Percentiles rank a stretch among this genome's conserved stretches.
These are phyloP conservation scores for Heterotis niloticus DNA, from an alignment of 2,113 vertebrate genomes.

Conservation along the genomic window DNA sequence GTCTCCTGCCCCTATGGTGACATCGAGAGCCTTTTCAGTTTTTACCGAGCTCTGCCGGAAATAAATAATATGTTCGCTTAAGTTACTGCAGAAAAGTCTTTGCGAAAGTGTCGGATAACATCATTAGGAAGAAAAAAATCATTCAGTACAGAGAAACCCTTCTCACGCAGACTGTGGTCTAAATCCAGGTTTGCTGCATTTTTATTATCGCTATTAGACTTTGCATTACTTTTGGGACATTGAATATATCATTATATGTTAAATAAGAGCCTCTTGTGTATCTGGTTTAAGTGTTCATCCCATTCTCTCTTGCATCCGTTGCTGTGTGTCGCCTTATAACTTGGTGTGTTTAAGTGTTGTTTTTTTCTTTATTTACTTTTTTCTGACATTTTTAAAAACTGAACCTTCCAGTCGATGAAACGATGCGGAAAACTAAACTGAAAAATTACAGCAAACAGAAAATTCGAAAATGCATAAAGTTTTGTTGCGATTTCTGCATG, in stretches of 20 bases:
- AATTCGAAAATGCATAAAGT: neutral
- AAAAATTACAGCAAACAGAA: neutral
- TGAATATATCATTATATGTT: neutral
- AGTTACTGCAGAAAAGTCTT: neutral
- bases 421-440: neutral
- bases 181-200: constrained; percentile 7
- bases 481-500: neutral
- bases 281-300: constrained; percentile 8
- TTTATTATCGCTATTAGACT: neutral
- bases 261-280: neutral
- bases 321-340: neutral
- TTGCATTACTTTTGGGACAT: neutral
- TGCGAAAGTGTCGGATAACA: neutral
- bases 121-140: too few relatives aligned
- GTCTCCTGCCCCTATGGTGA: neutral
- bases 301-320: constrained; percentile 2
- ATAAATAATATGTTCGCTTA: neutral
- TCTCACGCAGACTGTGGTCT: neutral
- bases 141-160: constrained; percentile 6
- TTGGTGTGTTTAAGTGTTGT: constrained; percentile 8
- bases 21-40: neutral
- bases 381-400: neutral
- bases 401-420: neutral
- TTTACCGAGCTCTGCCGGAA: neutral
- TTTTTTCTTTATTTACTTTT: neutral